Base-by-base conservation (phyloP, 2,888 invertebrate genomes). In the Diachrysia chrysitis region DNA sequence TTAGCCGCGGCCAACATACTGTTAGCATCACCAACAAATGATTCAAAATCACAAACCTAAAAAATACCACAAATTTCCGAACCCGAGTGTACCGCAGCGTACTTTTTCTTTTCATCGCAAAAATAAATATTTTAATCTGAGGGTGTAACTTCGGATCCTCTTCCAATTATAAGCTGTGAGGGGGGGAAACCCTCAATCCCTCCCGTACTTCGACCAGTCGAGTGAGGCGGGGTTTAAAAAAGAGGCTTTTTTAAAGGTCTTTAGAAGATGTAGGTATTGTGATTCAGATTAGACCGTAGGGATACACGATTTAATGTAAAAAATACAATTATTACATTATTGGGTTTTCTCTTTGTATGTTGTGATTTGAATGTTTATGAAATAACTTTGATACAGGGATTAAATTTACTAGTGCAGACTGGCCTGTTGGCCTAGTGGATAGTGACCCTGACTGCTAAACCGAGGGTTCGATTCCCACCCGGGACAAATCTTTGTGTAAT, bases 61-160 rank as follows among this genome's bases (percentile, higher is more conserved):
- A 64, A 17, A 35, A 0, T 17, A 12, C 17, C 21, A 54, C 58
- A 29, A 7, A 35, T 21, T 70, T 73, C 57, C 62, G 57, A 19
- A 0, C 3, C 17, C 66, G 69, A 84, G 85, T 65, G 79, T 90
- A 89, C 89, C 59, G 42, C 66, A 66, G 78, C 66, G 75, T 85
- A 86, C 89, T 88, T 92, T 92, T 93, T 93, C 92, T 93, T 93
- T 84, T 86, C 87, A 86, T 87, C 85, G 88, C 89, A 90, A 93
- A 93, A 92, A 93, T 93, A 93, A 93, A 92, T 93, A 93, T 93
- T 92, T 90, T 93, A 93, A 93, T 93, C 93, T 88, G 86, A 79
- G 85, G 86, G 84, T 78, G 87, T 87, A 88, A 86, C 89, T 90
- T 87, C 71, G 83, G 83, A 83, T 87, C 86, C 88, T 82, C 82